Percentiles rank a stretch among this genome's conserved stretches.
phyloP scores from a whole-genome alignment of 1,140 invertebrate species.

The Papilio xuthus region DNA sequence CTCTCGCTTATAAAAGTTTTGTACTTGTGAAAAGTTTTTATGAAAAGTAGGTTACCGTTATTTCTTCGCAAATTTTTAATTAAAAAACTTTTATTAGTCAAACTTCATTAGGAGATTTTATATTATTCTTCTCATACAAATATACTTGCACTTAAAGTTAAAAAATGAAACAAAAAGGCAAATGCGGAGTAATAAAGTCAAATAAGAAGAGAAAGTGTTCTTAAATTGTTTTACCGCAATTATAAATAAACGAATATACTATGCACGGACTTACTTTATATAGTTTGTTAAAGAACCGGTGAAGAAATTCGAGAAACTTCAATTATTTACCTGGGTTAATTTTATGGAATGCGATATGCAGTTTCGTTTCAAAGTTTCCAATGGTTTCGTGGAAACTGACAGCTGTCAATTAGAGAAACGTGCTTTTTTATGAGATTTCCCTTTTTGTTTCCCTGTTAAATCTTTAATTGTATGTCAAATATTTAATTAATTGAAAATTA shows the following conservation, averaged over 20 bases:
- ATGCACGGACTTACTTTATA: background rate
- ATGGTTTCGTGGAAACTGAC: slow-evolving; percentile 5
- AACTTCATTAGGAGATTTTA: background rate
- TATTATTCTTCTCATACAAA: background rate
- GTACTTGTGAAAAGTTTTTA: background rate
- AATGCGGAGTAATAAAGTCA: background rate
- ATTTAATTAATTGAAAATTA: too few species aligned
- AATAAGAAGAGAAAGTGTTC: background rate
- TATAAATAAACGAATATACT: background rate
- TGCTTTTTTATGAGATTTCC: background rate
- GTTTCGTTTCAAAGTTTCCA: background rate
- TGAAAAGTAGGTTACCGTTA: background rate
- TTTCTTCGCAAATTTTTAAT: background rate
- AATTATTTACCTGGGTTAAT: slow-evolving; percentile 2
- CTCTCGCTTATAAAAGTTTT: too few species aligned
- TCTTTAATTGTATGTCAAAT: too few species aligned
- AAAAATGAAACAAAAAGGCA: background rate
- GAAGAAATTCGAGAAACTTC: slow-evolving; percentile 17
- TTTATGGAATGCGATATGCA: background rate
- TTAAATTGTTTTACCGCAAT: background rate
- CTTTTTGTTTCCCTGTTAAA: background rate
- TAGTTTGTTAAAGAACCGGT: background rate
- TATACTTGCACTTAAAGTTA: background rate
- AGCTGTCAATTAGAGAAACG: background rate
- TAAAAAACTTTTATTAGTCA: background rate